Evolutionary conservation across 2,888 invertebrate genomes (phyloP).

Genomic region (Tethea ocularis): DNA sequence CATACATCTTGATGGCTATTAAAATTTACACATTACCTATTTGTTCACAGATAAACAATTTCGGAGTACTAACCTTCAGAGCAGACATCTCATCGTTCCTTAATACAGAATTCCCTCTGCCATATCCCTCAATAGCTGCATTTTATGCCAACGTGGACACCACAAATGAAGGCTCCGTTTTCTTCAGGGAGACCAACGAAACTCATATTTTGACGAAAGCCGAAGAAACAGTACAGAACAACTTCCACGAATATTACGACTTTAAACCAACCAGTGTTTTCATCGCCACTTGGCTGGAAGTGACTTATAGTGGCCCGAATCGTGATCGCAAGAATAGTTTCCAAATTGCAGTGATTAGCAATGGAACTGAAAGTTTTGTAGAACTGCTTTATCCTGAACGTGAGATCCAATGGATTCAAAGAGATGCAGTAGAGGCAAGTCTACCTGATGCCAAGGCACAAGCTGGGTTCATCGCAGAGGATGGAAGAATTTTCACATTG

Average conservation of each 20-base stretch:
- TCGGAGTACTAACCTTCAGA: slow-evolving; percentile 94
- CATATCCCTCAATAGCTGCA: slow-evolving; percentile 94
- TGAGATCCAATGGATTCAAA: slow-evolving; percentile 96
- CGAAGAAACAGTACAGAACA: slow-evolving; percentile 87
- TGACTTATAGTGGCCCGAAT: slow-evolving; percentile 88
- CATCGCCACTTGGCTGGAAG: slow-evolving; percentile 95
- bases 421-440: slow-evolving; percentile 88
- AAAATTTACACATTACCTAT: neutral
- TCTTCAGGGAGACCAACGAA: slow-evolving; percentile 87
- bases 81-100: slow-evolving; percentile 94
- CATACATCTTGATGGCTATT: too few relatives aligned
- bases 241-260: slow-evolving; percentile 87
- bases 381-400: slow-evolving; percentile 94
- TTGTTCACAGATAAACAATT: slow-evolving; percentile 91
- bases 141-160: slow-evolving; percentile 97
- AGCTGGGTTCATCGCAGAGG: slow-evolving; percentile 94
- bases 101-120: slow-evolving; percentile 94
- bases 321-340: slow-evolving; percentile 94
- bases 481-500: slow-evolving; percentile 89
- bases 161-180: slow-evolving; percentile 87
- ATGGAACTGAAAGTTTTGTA: slow-evolving; percentile 92
- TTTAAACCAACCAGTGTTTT: slow-evolving; percentile 92
- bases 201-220: slow-evolving; percentile 86
- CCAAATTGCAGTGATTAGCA: slow-evolving; percentile 87
- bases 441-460: slow-evolving; percentile 96